Evolutionary conservation across 2,113 vertebrate genomes (phyloP).

Genomic region (Edolisoma coerulescens): DNA sequence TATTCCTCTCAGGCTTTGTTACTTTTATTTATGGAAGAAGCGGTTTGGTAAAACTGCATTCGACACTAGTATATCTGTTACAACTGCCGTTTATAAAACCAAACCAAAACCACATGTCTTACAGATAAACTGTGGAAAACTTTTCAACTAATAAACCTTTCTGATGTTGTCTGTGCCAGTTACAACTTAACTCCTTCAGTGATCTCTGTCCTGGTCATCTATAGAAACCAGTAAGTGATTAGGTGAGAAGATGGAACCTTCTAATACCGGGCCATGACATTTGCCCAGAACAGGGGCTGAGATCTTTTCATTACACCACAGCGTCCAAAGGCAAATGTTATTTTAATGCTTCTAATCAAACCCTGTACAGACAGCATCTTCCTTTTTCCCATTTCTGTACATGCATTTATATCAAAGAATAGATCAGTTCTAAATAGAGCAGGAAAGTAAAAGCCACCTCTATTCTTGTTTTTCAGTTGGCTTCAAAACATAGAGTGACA

Average conservation of each 20-base stretch:
- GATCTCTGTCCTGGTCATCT: neutral
- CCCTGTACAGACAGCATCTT: neutral
- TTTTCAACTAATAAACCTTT: constrained; percentile 45
- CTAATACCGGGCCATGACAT: neutral
- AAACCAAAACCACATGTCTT: constrained; percentile 62
- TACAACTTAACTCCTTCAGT: neutral
- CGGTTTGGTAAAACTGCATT: constrained; percentile 16
- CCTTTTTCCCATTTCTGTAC: neutral
- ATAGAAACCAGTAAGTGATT: neutral
- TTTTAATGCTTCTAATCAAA: neutral
- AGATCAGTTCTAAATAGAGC: neutral
- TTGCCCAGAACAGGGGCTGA: neutral
- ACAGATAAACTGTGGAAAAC: constrained; percentile 47
- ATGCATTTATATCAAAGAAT: neutral
- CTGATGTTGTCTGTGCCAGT: neutral
- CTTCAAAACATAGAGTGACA: neutral
- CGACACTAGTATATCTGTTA: neutral
- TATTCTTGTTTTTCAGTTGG: neutral
- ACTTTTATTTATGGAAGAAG: constrained; percentile 35
- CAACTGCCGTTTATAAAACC: constrained; percentile 48
- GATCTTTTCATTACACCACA: neutral
- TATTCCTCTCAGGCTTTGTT: constrained; percentile 5
- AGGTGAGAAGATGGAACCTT: neutral
- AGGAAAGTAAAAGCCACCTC: neutral
- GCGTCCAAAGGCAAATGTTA: neutral